Conservation (phyloP, 2,888 invertebrate genomes). For the Volucella zonaria region DNA sequence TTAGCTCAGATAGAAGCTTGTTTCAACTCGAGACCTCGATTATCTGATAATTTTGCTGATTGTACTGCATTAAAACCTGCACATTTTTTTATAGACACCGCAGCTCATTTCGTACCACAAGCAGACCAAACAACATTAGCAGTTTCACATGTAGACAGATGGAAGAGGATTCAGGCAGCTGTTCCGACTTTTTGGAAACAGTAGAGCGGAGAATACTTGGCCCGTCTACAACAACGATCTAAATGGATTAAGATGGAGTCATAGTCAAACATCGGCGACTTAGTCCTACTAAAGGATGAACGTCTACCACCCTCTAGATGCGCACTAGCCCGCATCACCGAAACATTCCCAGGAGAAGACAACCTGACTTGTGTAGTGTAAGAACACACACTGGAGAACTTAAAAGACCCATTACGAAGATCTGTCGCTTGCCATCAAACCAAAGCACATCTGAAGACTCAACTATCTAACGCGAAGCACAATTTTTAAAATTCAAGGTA, state of each 20-base stretch:
- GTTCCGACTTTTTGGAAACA: too few relatives aligned
- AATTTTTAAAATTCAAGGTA: too few relatives aligned
- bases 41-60: too few relatives aligned
- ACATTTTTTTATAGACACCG: constrained; percentile 30
- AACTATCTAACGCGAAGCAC: background rate
- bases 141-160: too few relatives aligned
- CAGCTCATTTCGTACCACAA: background rate
- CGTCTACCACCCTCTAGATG: constrained; percentile 11
- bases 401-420: constrained; percentile 7
- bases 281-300: too few relatives aligned
- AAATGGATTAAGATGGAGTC: constrained; percentile 39
- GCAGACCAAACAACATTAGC: too few relatives aligned
- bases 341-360: background rate
- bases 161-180: too few relatives aligned
- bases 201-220: background rate
- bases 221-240: constrained; percentile 24
- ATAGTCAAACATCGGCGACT: too few relatives aligned
- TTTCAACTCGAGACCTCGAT: too few relatives aligned
- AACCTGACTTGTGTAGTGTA: background rate
- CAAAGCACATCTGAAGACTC: background rate
- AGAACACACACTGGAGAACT: too few relatives aligned
- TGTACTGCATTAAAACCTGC: constrained; percentile 75
- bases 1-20: too few relatives aligned
- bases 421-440: background rate
- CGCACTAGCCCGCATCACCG: background rate